These are phyloP conservation scores for Ciconia nigra DNA, from an alignment of 2,797 vertebrate genomes.

Conservation along the genomic window DNA sequence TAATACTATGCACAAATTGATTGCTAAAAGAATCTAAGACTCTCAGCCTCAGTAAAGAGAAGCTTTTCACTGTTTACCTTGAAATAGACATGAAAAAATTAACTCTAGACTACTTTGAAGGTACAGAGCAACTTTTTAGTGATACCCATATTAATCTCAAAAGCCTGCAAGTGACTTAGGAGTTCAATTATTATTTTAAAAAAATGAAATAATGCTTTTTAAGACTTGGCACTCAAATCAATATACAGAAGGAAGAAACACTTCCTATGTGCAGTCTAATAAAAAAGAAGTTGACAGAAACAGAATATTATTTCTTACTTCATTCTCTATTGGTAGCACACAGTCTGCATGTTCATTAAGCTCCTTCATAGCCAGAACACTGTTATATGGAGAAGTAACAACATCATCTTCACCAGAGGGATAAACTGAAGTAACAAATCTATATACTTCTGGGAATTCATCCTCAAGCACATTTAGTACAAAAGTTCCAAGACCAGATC, in stretches of 20 bases:
- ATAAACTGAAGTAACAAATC: slow-evolving; percentile 91
- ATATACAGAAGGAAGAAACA: background rate
- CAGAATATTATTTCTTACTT: slow-evolving; percentile 76
- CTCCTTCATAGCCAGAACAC: slow-evolving; percentile 92
- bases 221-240: background rate
- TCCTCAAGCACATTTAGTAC: slow-evolving; percentile 90
- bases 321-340: slow-evolving; percentile 93
- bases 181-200: background rate
- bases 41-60: background rate
- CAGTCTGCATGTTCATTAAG: slow-evolving; percentile 94
- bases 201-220: background rate
- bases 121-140: background rate
- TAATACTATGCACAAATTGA: background rate
- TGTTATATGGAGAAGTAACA: slow-evolving; percentile 97
- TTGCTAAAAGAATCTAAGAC: background rate
- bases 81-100: background rate
- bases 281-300: background rate
- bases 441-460: slow-evolving; percentile 92
- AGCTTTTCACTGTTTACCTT: background rate
- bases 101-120: background rate
- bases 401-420: slow-evolving; percentile 94
- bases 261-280: background rate
- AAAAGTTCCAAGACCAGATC: slow-evolving; percentile 92
- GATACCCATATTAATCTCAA: background rate
- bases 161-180: background rate